Evolutionary conservation across 2,888 invertebrate genomes (phyloP).

Genomic region (Phaonia tiefii): DNA sequence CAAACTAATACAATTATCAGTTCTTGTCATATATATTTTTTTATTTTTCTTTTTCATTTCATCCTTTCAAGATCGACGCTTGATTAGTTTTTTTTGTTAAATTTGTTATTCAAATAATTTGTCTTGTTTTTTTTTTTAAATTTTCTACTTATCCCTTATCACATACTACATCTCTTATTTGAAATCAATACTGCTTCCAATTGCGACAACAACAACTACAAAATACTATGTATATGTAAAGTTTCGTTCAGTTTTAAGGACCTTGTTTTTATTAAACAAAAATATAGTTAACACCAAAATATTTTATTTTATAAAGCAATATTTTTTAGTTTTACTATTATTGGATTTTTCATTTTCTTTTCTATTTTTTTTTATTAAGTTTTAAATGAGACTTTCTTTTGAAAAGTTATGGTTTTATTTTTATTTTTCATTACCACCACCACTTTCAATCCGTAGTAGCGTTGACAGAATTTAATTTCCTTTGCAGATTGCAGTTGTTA

Average conservation of each 20-base stretch:
- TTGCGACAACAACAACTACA: slow-evolving; percentile 49
- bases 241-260: slow-evolving; percentile 51
- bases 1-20: slow-evolving; percentile 25
- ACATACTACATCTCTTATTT: slow-evolving; percentile 1
- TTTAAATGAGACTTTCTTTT: slow-evolving; percentile 36
- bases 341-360: slow-evolving; percentile 47
- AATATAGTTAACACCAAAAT: slow-evolving; percentile 43
- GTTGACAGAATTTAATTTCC: slow-evolving; percentile 57
- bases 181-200: slow-evolving; percentile 61
- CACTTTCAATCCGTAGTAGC: slow-evolving; percentile 32
- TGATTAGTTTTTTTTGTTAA: slow-evolving; percentile 22
- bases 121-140: slow-evolving; percentile 33
- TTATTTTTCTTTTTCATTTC: neutral
- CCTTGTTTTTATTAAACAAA: slow-evolving; percentile 46
- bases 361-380: slow-evolving; percentile 22
- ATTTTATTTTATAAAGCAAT: slow-evolving; percentile 64
- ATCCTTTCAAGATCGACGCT: slow-evolving; percentile 22
- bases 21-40: slow-evolving; percentile 35
- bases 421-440: slow-evolving; percentile 29
- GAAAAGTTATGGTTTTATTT: slow-evolving; percentile 29
- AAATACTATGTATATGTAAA: slow-evolving; percentile 59
- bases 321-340: slow-evolving; percentile 51
- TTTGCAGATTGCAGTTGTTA: slow-evolving; percentile 40
- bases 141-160: slow-evolving; percentile 40
- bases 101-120: slow-evolving; percentile 20